Evolutionary conservation across 2,888 invertebrate genomes (phyloP).

Genomic region (Ecliptopera silaceata): DNA sequence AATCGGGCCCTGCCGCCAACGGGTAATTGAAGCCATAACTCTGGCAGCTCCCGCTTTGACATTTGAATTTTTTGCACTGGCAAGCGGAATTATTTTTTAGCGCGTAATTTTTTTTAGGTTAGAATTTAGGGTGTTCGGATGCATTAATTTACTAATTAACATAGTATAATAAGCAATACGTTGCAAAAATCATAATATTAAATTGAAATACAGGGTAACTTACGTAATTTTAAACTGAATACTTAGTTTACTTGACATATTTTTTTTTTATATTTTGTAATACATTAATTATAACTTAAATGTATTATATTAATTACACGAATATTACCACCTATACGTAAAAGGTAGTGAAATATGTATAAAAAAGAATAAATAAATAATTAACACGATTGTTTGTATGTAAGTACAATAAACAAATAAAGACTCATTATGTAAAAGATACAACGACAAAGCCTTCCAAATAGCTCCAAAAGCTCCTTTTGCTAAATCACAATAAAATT

Average conservation of each 20-base stretch:
- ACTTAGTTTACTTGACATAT: too few relatives aligned
- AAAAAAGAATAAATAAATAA: not conserved
- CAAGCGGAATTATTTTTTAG: conserved; percentile 67
- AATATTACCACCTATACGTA: too few relatives aligned
- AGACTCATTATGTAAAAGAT: not conserved
- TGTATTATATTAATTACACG: too few relatives aligned
- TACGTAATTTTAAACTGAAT: too few relatives aligned
- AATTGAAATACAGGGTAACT: too few relatives aligned
- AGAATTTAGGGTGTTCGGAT: conserved; percentile 49
- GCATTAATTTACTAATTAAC: conserved; percentile 30
- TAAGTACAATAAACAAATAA: not conserved
- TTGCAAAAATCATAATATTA: too few relatives aligned
- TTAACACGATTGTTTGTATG: too few relatives aligned
- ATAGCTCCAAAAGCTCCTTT: conserved; percentile 15
- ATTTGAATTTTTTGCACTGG: conserved; percentile 74
- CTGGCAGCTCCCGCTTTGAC: conserved; percentile 78
- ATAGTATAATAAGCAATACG: not conserved
- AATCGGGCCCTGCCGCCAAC: conserved; percentile 64
- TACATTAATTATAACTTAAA: too few relatives aligned
- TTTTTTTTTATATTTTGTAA: too few relatives aligned
- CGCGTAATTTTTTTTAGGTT: conserved; percentile 57
- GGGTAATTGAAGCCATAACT: conserved; percentile 80
- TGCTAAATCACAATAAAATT: conserved; percentile 32
- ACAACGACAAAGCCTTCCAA: not conserved
- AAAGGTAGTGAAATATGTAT: too few relatives aligned